phyloP scores from a whole-genome alignment of 2,113 vertebrate species.

The Polyodon spathula region DNA sequence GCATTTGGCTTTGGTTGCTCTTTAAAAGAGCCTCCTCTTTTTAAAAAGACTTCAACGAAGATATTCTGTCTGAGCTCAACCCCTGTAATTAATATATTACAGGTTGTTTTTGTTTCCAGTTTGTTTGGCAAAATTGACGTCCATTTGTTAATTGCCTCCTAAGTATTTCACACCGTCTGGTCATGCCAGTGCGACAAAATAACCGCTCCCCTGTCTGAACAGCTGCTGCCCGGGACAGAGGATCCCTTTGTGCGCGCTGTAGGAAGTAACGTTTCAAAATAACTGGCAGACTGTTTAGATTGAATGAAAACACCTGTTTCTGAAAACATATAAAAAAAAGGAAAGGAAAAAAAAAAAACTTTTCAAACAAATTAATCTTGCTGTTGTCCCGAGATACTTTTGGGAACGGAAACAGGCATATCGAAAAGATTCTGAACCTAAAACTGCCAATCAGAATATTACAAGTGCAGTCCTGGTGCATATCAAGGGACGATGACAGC shows the following conservation, averaged over 20 bases:
- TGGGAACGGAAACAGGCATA: too few relatives aligned
- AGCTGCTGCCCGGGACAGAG: conserved; percentile 1
- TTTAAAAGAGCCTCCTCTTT: too few relatives aligned
- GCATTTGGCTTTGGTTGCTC: too few relatives aligned
- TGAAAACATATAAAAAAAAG: neutral
- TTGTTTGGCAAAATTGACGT: neutral
- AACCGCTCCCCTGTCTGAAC: neutral
- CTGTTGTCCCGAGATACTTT: too few relatives aligned
- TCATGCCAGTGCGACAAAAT: neutral
- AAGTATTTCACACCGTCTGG: conserved; percentile 8
- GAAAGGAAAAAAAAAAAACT: neutral
- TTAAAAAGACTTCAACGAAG: neutral
- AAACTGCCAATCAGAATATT: too few relatives aligned
- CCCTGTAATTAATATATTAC: neutral
- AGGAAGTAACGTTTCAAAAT: neutral
- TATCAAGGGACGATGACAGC: too few relatives aligned
- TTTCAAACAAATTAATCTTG: neutral
- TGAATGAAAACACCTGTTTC: neutral
- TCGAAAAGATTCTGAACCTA: too few relatives aligned
- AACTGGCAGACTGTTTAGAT: neutral
- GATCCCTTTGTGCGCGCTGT: neutral
- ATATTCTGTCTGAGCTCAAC: neutral
- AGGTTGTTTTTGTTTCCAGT: neutral
- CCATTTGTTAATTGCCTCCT: conserved; percentile 5
- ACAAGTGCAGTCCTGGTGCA: too few relatives aligned